Evolutionary conservation across 2,797 vertebrate species (phyloP).

Genomic region (Phoxinus dragarum): DNA sequence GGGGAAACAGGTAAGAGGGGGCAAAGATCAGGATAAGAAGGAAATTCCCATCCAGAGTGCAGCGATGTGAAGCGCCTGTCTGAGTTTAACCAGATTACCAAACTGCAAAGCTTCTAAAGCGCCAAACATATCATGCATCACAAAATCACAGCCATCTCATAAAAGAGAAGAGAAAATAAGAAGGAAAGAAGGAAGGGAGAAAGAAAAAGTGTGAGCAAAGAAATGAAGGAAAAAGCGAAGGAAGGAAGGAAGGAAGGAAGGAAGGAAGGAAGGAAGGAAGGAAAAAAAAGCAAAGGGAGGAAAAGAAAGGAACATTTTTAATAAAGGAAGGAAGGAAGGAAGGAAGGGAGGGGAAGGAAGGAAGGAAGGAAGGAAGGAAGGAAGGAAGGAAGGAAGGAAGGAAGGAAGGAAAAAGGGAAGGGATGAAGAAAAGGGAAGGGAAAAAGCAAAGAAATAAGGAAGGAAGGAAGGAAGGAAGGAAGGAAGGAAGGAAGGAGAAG

Average conservation of each 20-base stretch:
- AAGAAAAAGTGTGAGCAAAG: background rate
- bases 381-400: background rate
- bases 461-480: background rate
- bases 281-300: background rate
- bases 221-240: background rate
- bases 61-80: conserved; percentile 31
- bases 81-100: conserved; percentile 73
- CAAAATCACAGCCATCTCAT: conserved; percentile 35
- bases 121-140: conserved; percentile 4
- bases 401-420: background rate
- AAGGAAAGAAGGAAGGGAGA: background rate
- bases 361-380: background rate
- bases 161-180: conserved; percentile 39
- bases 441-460: no score
- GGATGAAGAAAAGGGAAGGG: no score
- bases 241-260: background rate
- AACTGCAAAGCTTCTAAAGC: conserved; percentile 34
- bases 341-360: background rate
- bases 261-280: background rate
- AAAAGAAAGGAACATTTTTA: no score
- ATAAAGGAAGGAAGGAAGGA: background rate
- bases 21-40: conserved; percentile 63
- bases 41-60: conserved; percentile 62
- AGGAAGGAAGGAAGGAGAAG: background rate
- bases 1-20: conserved; percentile 69